A percentile compares a stretch with the other conserved stretches of the same genome.
These are phyloP conservation scores for Chironomus riparius DNA, from an alignment of 2,888 invertebrate genomes.

Conservation along the genomic window DNA sequence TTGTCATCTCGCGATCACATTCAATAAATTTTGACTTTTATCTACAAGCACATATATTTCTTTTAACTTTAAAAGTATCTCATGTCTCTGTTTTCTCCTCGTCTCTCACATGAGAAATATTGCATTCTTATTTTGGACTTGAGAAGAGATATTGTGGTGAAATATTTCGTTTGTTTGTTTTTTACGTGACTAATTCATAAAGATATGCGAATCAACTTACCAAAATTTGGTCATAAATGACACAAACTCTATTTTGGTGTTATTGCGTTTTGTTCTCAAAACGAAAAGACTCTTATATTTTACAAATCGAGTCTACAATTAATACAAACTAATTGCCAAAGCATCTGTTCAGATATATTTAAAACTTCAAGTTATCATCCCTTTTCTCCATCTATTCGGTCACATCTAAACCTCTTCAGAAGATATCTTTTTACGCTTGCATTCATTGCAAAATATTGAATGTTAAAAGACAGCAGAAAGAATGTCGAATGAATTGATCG, in stretches of 20 bases:
- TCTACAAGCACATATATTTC: slow-evolving; percentile 5
- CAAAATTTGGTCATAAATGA: not conserved
- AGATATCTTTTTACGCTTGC: not conserved
- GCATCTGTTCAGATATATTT: not conserved
- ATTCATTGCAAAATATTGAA: not conserved
- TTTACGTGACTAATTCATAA: not conserved
- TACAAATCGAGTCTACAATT: too few species aligned
- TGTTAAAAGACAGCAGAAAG: not conserved
- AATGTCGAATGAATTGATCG: slow-evolving; percentile 3
- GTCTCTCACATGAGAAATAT: not conserved
- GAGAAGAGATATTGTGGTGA: not conserved
- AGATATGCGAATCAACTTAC: not conserved
- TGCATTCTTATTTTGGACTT: not conserved
- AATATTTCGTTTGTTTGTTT: not conserved
- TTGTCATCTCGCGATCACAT: slow-evolving; percentile 22
- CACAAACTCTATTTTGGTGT: too few species aligned
- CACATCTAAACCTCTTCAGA: not conserved
- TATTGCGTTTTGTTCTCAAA: not conserved
- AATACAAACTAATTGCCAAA: too few species aligned
- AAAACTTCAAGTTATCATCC: not conserved
- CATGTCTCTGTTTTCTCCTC: not conserved
- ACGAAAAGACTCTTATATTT: too few species aligned
- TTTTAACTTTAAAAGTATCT: not conserved
- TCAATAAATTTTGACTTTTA: slow-evolving; percentile 26
- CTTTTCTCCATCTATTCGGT: not conserved